Evolutionary conservation across 2,888 invertebrate genomes (phyloP).

Genomic region (Nemapogon koenigi): DNA sequence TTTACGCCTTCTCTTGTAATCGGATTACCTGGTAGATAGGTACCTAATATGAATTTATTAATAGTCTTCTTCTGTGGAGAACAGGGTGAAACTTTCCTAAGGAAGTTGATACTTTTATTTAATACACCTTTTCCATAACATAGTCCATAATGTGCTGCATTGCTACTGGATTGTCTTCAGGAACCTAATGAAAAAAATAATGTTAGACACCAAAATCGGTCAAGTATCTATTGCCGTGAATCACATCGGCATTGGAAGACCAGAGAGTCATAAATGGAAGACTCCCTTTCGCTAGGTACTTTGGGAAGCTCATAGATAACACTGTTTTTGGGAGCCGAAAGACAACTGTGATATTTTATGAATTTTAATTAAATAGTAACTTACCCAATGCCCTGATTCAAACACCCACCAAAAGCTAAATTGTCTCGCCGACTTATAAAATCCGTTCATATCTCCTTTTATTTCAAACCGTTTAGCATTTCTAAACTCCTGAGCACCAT

Average conservation of each 20-base stretch:
- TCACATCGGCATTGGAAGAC: too few species aligned
- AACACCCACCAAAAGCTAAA: slow-evolving; percentile 51
- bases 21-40: too few species aligned
- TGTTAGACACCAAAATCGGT: neutral
- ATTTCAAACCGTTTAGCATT: slow-evolving; percentile 28
- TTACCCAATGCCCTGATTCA: slow-evolving; percentile 52
- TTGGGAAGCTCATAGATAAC: neutral
- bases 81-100: too few species aligned
- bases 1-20: too few species aligned
- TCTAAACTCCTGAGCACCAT: slow-evolving; percentile 34
- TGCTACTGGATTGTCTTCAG: slow-evolving; percentile 51
- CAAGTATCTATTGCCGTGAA: too few species aligned
- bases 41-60: too few species aligned
- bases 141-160: slow-evolving; percentile 46
- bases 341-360: too few species aligned
- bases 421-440: slow-evolving; percentile 33
- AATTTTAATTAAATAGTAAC: too few species aligned
- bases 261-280: too few species aligned
- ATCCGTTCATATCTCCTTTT: slow-evolving; percentile 36
- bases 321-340: neutral
- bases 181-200: slow-evolving; percentile 31
- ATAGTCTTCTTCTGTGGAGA: too few species aligned
- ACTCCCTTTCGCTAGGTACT: neutral
- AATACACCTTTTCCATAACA: slow-evolving; percentile 22
- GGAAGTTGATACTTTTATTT: slow-evolving; percentile 9